Conservation (phyloP, 2,113 vertebrate genomes). For the Puma concolor region DNA sequence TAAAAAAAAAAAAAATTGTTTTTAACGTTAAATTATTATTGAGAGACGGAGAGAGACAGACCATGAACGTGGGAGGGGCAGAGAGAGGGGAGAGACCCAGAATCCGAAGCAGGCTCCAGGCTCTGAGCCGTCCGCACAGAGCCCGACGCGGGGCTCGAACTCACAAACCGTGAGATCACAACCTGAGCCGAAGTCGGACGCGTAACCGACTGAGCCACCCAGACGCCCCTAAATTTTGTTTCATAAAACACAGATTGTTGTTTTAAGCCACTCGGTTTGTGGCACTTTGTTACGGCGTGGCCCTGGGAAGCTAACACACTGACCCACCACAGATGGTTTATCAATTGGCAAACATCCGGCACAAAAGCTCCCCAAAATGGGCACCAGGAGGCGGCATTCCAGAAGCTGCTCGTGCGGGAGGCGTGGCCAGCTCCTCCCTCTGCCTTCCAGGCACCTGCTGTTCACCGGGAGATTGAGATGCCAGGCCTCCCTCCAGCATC, state of each 20-base stretch:
- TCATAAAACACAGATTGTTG: not conserved
- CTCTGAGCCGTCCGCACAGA: too few species aligned
- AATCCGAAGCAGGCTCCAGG: too few species aligned
- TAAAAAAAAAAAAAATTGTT: not conserved
- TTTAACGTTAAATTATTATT: too few species aligned
- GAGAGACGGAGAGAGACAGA: too few species aligned
- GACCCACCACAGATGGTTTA: not conserved
- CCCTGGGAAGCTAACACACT: fast-evolving
- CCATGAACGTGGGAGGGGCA: too few species aligned
- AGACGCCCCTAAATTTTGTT: not conserved
- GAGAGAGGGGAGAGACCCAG: too few species aligned
- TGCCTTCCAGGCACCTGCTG: fast-evolving
- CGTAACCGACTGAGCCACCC: too few species aligned
- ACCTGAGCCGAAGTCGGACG: too few species aligned
- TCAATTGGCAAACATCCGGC: not conserved
- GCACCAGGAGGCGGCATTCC: fast-evolving
- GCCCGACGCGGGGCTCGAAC: too few species aligned
- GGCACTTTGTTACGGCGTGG: fast-evolving
- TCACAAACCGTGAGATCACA: too few species aligned
- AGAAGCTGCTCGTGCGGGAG: not conserved
- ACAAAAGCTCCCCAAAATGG: not conserved
- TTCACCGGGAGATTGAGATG: not conserved
- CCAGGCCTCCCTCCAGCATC: too few species aligned
- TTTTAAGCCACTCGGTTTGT: not conserved
- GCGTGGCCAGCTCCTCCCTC: fast-evolving